Conservation (phyloP, 2,113 vertebrate genomes). For the Pteropus alecto region DNA sequence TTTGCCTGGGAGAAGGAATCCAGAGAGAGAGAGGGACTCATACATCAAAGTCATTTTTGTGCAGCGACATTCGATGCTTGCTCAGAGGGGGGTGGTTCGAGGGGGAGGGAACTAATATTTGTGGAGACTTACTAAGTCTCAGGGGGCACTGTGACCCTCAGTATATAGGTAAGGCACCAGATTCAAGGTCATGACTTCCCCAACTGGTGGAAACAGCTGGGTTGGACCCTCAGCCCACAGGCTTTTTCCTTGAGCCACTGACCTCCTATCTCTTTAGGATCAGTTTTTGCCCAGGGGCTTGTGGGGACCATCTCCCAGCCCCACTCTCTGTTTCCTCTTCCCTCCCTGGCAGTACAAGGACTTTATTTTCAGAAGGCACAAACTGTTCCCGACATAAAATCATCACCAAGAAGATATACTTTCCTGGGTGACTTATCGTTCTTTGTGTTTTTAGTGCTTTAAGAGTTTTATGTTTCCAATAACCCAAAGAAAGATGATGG, state of each 20-base stretch:
- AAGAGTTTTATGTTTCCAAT: constrained; percentile 81
- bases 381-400: constrained; percentile 76
- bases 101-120: not conserved
- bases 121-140: not conserved
- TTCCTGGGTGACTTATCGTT: constrained; percentile 76
- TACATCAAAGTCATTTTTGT: not conserved
- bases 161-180: not conserved
- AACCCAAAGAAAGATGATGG: constrained; percentile 81
- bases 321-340: not conserved
- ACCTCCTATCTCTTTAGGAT: not conserved
- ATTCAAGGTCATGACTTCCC: not conserved
- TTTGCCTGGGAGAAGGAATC: not conserved
- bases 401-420: constrained; percentile 75
- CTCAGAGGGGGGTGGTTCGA: not conserved
- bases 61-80: not conserved
- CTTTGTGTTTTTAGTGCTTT: constrained; percentile 79
- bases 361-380: constrained; percentile 76
- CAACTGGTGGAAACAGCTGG: fast-evolving
- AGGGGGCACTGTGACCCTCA: too few relatives aligned
- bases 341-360: constrained; percentile 34
- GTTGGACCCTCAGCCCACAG: not conserved
- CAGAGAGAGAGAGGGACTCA: not conserved
- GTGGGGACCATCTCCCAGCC: not conserved
- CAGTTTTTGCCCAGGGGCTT: not conserved
- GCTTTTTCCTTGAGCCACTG: not conserved